phyloP scores from a whole-genome alignment of 2,888 invertebrate genomes.

The Geophilus truncorum region DNA sequence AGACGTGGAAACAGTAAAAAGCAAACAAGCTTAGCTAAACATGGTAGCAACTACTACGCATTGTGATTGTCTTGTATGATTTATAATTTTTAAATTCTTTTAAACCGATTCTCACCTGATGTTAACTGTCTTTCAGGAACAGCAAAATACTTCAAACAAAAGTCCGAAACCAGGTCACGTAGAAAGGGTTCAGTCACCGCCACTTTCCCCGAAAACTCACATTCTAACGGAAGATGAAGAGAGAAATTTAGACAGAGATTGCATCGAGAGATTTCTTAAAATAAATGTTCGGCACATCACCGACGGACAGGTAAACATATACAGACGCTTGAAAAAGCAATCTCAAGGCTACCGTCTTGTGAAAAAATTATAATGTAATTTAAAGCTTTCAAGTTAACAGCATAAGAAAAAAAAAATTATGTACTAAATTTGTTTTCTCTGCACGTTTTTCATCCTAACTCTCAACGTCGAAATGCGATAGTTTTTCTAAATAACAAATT shows the following conservation, averaged over 20 bases:
- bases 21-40: neutral
- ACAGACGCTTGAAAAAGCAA: no score
- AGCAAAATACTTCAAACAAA: neutral
- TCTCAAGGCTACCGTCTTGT: no score
- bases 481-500: no score
- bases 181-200: slow-evolving; percentile 60
- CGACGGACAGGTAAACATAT: slow-evolving; percentile 72
- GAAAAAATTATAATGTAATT: no score
- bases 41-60: neutral
- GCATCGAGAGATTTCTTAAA: slow-evolving; percentile 68
- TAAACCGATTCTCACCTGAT: neutral
- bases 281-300: slow-evolving; percentile 85
- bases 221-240: slow-evolving; percentile 44
- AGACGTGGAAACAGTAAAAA: neutral
- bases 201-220: slow-evolving; percentile 36
- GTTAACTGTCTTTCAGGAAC: slow-evolving; percentile 15
- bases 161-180: slow-evolving; percentile 55
- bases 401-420: neutral
- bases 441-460: no score
- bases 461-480: no score
- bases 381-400: neutral
- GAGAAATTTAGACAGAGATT: slow-evolving; percentile 57
- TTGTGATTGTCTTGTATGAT: neutral
- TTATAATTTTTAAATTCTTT: neutral
- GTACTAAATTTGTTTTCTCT: neutral